Evolutionary conservation across 2,888 invertebrate genomes (phyloP).

Genomic region (Dendrolimus houi): DNA sequence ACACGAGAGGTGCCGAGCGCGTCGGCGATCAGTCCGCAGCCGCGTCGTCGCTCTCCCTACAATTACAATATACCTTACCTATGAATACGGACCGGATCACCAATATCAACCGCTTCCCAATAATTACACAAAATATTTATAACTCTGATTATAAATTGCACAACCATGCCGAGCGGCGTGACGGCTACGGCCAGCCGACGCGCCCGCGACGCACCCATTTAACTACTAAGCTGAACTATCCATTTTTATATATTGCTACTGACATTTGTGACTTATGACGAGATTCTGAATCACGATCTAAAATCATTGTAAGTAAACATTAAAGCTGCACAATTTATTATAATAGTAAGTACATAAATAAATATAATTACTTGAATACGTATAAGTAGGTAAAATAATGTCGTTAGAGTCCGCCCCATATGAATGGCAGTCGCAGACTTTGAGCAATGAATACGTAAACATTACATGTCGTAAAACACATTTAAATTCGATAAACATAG

Average conservation of each 20-base stretch:
- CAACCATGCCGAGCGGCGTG: slow-evolving; percentile 25
- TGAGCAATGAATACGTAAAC: slow-evolving; percentile 63
- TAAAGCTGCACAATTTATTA: slow-evolving; percentile 75
- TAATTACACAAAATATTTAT: slow-evolving; percentile 24
- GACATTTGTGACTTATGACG: slow-evolving; percentile 75
- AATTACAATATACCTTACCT: background rate
- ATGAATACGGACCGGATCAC: slow-evolving; percentile 2
- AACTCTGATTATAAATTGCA: slow-evolving; percentile 53
- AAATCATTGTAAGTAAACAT: slow-evolving; percentile 74
- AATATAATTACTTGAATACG: slow-evolving; percentile 60
- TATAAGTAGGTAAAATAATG: slow-evolving; percentile 53
- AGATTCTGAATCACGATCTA: slow-evolving; percentile 76
- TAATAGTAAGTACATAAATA: slow-evolving; percentile 66
- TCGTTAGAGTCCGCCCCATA: slow-evolving; percentile 50
- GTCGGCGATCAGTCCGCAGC: slow-evolving; percentile 20
- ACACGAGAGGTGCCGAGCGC: slow-evolving; percentile 14
- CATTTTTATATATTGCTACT: slow-evolving; percentile 62
- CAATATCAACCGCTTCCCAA: slow-evolving; percentile 4
- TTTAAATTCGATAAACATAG: slow-evolving; percentile 37
- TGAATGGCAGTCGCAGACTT: slow-evolving; percentile 45
- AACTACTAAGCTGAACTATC: slow-evolving; percentile 55
- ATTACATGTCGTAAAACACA: slow-evolving; percentile 34
- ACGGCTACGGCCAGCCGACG: slow-evolving; percentile 26
- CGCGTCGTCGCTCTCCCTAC: slow-evolving; percentile 11
- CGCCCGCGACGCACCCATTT: slow-evolving; percentile 34